Percentiles rank a stretch among this genome's conserved stretches.
These are phyloP conservation scores for Diogma glabrata DNA, from an alignment of 2,888 invertebrate species.

Conservation along the genomic window DNA sequence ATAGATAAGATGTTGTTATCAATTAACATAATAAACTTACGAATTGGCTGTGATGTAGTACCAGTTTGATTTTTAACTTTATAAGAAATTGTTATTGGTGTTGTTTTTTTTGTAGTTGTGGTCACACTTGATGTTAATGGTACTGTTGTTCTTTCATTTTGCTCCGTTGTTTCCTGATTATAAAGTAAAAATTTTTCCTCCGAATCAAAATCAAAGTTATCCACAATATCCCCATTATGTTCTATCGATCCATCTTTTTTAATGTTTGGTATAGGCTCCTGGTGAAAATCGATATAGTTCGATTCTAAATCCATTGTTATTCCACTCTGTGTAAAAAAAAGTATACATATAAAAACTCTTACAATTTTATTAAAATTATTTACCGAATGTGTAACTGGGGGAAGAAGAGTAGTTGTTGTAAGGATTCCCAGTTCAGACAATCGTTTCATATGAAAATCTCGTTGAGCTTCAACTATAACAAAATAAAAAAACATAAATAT, in stretches of 20 bases:
- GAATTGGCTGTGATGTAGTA: background rate
- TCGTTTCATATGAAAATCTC: conserved; percentile 65
- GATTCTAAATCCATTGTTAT: conserved; percentile 30
- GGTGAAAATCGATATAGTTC: conserved; percentile 35
- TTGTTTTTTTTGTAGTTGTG: conserved; percentile 39
- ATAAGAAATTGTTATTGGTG: conserved; percentile 41
- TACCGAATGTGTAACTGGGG: conserved; percentile 38
- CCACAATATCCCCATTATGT: background rate
- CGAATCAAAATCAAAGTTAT: too few relatives aligned
- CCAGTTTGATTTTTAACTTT: background rate
- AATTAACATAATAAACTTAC: background rate
- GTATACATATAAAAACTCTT: background rate
- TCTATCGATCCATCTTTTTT: conserved; percentile 35
- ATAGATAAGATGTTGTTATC: too few relatives aligned
- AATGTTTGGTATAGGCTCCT: conserved; percentile 34
- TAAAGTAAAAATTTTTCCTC: conserved; percentile 3
- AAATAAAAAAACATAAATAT: too few relatives aligned
- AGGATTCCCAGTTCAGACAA: conserved; percentile 40
- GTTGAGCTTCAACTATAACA: conserved; percentile 80
- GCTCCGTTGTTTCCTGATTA: conserved; percentile 13
- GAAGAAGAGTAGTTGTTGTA: conserved; percentile 37
- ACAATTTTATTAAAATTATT: background rate
- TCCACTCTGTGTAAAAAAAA: conserved; percentile 7
- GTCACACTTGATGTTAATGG: conserved; percentile 46
- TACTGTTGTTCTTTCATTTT: conserved; percentile 34